Evolutionary conservation across 2,113 vertebrate species (phyloP).

Genomic region (Nematolebias whitei): DNA sequence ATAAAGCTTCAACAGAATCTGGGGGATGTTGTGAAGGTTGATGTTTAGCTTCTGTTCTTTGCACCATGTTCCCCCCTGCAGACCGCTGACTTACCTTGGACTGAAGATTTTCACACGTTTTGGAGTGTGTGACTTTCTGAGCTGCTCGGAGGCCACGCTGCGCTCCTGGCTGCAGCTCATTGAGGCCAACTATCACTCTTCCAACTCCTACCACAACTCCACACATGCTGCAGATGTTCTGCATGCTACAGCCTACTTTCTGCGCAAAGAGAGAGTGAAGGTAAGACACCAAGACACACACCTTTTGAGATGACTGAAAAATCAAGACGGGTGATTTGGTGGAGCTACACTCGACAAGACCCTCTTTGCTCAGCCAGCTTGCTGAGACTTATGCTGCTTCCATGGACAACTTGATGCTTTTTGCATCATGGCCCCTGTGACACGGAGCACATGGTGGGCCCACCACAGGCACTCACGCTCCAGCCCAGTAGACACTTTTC

Average conservation of each 20-base stretch:
- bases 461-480: background rate
- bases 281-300: constrained; percentile 65
- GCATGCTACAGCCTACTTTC: constrained; percentile 94
- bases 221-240: constrained; percentile 93
- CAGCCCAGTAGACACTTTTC: background rate
- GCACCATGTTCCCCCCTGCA: constrained; percentile 48
- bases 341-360: background rate
- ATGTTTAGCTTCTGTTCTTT: background rate
- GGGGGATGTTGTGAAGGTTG: background rate
- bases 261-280: constrained; percentile 93
- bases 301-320: background rate
- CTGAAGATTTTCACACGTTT: constrained; percentile 92
- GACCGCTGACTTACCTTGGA: constrained; percentile 92
- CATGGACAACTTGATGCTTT: background rate
- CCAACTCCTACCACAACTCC: constrained; percentile 97
- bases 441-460: background rate
- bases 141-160: constrained; percentile 87
- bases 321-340: background rate
- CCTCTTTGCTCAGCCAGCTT: background rate
- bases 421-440: background rate
- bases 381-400: background rate
- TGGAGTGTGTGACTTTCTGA: constrained; percentile 91
- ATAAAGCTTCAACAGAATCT: no score
- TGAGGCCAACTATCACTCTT: constrained; percentile 93
- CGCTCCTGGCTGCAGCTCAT: constrained; percentile 95